A percentile compares a stretch with the other conserved stretches of the same genome.
Conservation (phyloP, 2,113 vertebrate species). For the Thinocorus orbignyianus region DNA sequence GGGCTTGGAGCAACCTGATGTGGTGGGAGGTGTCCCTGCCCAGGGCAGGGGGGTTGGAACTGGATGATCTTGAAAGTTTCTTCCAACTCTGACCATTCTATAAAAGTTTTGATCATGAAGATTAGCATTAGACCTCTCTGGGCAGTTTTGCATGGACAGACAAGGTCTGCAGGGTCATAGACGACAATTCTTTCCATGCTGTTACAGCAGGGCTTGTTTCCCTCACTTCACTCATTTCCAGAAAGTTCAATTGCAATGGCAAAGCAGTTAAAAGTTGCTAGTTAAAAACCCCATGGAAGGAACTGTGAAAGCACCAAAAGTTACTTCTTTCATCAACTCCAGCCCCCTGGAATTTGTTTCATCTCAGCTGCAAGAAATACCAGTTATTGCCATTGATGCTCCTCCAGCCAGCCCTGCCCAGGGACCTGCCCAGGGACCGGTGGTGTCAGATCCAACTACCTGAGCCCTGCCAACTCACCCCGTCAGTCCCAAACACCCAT, state of each 20-base stretch:
- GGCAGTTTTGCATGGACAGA: neutral
- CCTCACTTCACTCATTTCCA: neutral
- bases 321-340: neutral
- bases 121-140: accelerated
- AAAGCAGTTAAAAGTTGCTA: neutral
- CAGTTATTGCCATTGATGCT: neutral
- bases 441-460: neutral
- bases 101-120: neutral
- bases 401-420: neutral
- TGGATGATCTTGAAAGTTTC: neutral
- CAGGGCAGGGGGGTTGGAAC: neutral
- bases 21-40: neutral
- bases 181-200: accelerated
- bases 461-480: neutral
- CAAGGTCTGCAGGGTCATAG: neutral
- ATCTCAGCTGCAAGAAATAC: neutral
- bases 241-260: neutral
- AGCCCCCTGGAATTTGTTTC: neutral
- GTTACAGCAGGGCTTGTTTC: neutral
- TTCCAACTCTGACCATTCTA: neutral
- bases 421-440: neutral
- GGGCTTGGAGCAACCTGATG: neutral
- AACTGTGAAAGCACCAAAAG: accelerated
- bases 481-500: neutral
- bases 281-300: neutral